phyloP scores from a whole-genome alignment of 1,140 invertebrate species.

The Pseudomyrmex sp. region DNA sequence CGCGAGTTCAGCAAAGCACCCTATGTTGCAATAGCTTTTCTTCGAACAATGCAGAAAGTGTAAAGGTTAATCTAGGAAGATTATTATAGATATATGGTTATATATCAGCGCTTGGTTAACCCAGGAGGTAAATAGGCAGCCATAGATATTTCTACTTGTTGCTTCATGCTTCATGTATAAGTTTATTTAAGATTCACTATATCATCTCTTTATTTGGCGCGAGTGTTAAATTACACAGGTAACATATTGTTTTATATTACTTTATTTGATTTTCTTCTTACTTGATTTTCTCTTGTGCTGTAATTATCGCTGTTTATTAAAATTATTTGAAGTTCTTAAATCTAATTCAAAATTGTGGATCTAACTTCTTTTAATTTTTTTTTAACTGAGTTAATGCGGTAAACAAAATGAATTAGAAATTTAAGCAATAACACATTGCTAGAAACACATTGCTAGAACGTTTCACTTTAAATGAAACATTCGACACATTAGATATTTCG shows the following conservation, averaged over 20 bases:
- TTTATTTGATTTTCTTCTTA: background rate
- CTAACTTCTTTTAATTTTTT: too few relatives aligned
- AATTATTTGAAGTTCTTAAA: too few relatives aligned
- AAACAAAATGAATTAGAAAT: background rate
- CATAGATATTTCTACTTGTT: constrained; percentile 44
- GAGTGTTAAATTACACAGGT: background rate
- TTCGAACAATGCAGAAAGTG: constrained; percentile 20
- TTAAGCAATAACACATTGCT: background rate
- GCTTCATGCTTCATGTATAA: constrained; percentile 5
- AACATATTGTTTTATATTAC: background rate
- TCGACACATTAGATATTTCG: background rate
- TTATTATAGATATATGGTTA: constrained; percentile 16
- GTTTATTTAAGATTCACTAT: background rate
- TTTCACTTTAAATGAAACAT: background rate
- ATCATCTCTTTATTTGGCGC: constrained; percentile 16
- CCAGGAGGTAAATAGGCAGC: constrained; percentile 26
- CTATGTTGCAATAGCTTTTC: background rate
- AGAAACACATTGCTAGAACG: background rate
- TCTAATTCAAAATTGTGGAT: too few relatives aligned
- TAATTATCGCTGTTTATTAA: too few relatives aligned
- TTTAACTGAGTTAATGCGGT: too few relatives aligned
- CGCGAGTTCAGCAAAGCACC: background rate
- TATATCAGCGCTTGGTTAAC: constrained; percentile 28
- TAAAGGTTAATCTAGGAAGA: constrained; percentile 13
- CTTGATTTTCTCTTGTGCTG: background rate